A percentile compares a stretch with the other conserved stretches of the same genome.
Conservation (phyloP, 2,113 vertebrate species). For the Rhombomys opimus region DNA sequence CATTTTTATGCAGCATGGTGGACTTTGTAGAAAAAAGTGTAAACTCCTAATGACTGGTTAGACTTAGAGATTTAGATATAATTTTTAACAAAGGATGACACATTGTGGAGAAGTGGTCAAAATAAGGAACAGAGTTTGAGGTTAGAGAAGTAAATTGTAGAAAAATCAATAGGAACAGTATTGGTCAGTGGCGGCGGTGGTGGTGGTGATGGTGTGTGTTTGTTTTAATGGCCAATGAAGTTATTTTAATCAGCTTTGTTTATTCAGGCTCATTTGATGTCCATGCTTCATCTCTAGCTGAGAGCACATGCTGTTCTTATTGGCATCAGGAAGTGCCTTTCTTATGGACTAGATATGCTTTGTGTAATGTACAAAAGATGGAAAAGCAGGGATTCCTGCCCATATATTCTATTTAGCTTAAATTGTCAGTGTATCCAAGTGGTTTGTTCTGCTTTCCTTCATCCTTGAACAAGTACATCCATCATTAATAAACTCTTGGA, state of each 20-base stretch:
- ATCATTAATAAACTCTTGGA: neutral
- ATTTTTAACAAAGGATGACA: neutral
- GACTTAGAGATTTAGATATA: neutral
- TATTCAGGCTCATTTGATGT: neutral
- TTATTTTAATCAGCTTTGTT: neutral
- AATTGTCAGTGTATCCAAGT: neutral
- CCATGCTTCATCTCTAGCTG: neutral
- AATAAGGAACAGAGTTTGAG: neutral
- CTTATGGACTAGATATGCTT: neutral
- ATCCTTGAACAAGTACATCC: fast-evolving
- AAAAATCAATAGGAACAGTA: neutral
- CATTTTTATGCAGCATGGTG: neutral
- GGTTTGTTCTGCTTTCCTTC: neutral
- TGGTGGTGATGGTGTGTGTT: neutral
- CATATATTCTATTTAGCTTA: neutral
- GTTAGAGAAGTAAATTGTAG: neutral
- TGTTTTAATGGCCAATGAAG: neutral
- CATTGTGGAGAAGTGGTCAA: neutral
- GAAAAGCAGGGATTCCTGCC: neutral
- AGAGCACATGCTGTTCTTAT: neutral
- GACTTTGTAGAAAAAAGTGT: neutral
- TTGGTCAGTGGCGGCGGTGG: neutral
- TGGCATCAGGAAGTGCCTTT: neutral
- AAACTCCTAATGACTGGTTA: neutral
- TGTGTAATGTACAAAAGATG: neutral